phyloP scores from a whole-genome alignment of 2,888 invertebrate genomes.

The Heteromurus nitidus region DNA sequence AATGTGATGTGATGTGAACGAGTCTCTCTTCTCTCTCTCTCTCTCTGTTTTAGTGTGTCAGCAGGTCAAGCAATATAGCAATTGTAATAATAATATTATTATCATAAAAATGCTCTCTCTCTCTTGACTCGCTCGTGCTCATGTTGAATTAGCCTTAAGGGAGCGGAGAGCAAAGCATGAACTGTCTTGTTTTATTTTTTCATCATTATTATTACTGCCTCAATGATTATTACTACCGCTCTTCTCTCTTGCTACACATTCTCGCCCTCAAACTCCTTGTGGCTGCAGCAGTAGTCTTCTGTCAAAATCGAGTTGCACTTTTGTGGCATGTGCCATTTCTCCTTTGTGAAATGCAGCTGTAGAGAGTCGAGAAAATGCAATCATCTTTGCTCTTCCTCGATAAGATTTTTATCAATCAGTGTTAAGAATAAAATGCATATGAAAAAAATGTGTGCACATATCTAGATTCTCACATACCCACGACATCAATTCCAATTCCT shows the following conservation, averaged over 20 bases:
- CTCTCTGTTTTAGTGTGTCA: constrained; percentile 43
- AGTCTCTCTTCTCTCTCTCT: neutral
- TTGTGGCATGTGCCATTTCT: too few species aligned
- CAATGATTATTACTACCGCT: too few species aligned
- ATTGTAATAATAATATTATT: neutral
- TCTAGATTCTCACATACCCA: too few species aligned
- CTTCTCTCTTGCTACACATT: neutral
- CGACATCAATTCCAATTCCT: too few species aligned
- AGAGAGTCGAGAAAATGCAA: too few species aligned
- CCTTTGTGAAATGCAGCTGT: too few species aligned
- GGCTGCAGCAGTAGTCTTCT: neutral
- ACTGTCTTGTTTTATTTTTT: neutral
- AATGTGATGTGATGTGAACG: too few species aligned
- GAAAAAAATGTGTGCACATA: too few species aligned
- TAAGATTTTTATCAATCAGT: too few species aligned
- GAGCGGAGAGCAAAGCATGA: neutral
- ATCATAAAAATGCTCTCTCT: neutral
- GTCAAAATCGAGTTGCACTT: neutral
- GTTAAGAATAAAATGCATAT: too few species aligned
- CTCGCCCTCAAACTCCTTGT: neutral
- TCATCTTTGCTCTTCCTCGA: too few species aligned
- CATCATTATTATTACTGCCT: neutral
- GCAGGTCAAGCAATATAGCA: constrained; percentile 35
- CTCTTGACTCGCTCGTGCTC: neutral
- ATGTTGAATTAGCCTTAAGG: neutral